Evolutionary conservation across 2,888 invertebrate species (phyloP).

Genomic region (Baronia brevicornis): DNA sequence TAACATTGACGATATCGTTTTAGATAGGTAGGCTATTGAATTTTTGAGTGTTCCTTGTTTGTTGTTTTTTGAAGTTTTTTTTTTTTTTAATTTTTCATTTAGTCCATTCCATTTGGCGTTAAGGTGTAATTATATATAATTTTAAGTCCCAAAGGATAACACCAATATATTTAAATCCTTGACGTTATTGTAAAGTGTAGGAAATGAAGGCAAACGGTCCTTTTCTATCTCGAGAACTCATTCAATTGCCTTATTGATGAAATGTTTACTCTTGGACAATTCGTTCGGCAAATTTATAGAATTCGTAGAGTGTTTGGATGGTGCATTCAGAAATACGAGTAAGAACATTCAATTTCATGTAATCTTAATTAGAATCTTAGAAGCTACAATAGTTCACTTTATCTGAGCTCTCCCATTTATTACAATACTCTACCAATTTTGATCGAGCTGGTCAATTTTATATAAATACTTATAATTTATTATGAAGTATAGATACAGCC

Average conservation of each 20-base stretch:
- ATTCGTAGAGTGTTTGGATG: constrained; percentile 35
- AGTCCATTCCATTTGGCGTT: constrained; percentile 38
- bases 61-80: constrained; percentile 22
- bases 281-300: constrained; percentile 17
- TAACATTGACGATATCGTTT: constrained; percentile 40
- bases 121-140: constrained; percentile 42
- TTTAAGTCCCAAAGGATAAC: constrained; percentile 58
- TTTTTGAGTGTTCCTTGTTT: constrained; percentile 33
- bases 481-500: too few relatives aligned
- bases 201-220: constrained; percentile 27
- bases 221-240: constrained; percentile 25
- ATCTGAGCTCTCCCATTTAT: too few relatives aligned
- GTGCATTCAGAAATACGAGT: constrained; percentile 28
- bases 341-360: too few relatives aligned
- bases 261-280: constrained; percentile 15
- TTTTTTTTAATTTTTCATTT: constrained; percentile 21
- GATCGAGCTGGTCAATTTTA: too few relatives aligned
- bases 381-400: constrained; percentile 12
- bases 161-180: constrained; percentile 48
- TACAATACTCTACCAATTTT: too few relatives aligned
- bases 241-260: constrained; percentile 30
- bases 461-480: too few relatives aligned
- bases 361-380: background rate
- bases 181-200: constrained; percentile 35
- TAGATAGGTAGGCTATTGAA: constrained; percentile 58